Conservation (phyloP, 2,797 vertebrate species). For the Chelidonichthys spinosus region DNA sequence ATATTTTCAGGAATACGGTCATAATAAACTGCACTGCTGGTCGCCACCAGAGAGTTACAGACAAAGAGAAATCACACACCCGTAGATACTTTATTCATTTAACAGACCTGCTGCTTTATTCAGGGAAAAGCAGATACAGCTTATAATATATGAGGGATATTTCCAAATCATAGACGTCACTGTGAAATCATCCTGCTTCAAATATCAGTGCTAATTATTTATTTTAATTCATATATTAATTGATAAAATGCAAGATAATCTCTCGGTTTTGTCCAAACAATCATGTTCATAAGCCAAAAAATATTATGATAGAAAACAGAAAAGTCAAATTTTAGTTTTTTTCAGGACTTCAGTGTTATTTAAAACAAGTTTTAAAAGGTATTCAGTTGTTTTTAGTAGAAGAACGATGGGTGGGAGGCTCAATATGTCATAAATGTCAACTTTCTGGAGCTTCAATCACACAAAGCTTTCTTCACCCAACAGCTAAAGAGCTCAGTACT, state of each 20-base stretch:
- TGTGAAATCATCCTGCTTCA: too few relatives aligned
- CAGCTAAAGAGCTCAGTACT: neutral
- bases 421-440: conserved; percentile 9
- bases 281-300: neutral
- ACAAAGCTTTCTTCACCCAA: neutral
- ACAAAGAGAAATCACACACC: conserved; percentile 39
- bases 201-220: conserved; percentile 1
- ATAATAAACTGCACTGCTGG: conserved; percentile 33
- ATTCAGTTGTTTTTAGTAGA: neutral
- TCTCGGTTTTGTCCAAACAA: too few relatives aligned
- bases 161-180: neutral
- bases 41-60: conserved; percentile 38
- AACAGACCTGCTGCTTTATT: conserved; percentile 29
- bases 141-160: conserved; percentile 2
- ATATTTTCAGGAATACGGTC: conserved; percentile 53
- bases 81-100: conserved; percentile 45
- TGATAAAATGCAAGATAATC: too few relatives aligned
- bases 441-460: neutral
- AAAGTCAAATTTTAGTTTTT: neutral
- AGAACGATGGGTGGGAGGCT: neutral
- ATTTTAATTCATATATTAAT: conserved; percentile 1
- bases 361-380: too few relatives aligned
- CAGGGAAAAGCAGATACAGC: neutral
- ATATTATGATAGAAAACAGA: neutral
- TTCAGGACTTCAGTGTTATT: too few relatives aligned